Evolutionary conservation across 2,113 vertebrate species (phyloP).

Genomic region (Solea senegalensis): DNA sequence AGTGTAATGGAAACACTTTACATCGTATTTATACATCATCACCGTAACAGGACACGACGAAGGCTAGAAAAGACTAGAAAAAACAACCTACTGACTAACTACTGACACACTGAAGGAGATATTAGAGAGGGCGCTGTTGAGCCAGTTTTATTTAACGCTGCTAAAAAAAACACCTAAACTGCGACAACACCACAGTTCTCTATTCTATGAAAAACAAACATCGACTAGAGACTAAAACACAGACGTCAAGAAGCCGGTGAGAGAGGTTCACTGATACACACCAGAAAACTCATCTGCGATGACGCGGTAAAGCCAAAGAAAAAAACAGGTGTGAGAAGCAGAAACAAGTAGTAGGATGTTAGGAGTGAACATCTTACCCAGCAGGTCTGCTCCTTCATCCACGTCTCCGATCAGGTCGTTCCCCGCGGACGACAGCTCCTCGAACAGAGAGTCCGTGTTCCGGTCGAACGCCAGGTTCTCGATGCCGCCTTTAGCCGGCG

Average conservation of each 20-base stretch:
- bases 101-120: no score
- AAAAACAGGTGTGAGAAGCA: conserved; percentile 21
- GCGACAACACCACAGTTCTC: conserved; percentile 2
- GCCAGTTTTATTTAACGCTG: no score
- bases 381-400: conserved; percentile 96
- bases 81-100: no score
- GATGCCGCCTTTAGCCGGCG: conserved; percentile 89
- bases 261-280: conserved; percentile 85
- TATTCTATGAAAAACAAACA: not conserved
- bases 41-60: no score
- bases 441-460: conserved; percentile 97
- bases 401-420: conserved; percentile 95
- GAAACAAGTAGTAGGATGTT: no score
- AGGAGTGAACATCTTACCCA: conserved; percentile 83
- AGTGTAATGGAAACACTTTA: no score
- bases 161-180: no score
- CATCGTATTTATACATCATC: no score
- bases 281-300: conserved; percentile 94
- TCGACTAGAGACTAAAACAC: conserved; percentile 8
- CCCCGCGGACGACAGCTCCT: conserved; percentile 96
- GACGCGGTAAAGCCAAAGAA: conserved; percentile 50
- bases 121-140: no score
- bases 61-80: no score
- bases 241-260: not conserved
- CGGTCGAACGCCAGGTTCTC: conserved; percentile 95